Conservation (phyloP, 2,797 vertebrate genomes). For the Cyprinella venusta region DNA sequence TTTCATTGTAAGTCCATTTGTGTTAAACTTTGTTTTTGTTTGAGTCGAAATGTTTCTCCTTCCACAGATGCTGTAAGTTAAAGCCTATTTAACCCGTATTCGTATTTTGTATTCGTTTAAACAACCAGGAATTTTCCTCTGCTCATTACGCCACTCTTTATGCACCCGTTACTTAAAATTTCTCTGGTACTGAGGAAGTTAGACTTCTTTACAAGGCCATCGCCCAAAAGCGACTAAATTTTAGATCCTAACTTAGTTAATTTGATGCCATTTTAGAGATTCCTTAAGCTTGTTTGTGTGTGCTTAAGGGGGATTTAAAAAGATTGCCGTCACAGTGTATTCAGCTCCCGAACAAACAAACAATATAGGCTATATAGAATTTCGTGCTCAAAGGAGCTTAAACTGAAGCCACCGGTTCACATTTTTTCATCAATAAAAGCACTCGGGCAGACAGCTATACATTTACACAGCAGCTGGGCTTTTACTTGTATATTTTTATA, state of each 20-base stretch:
- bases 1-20: not conserved
- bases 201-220: not conserved
- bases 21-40: not conserved
- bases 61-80: not conserved
- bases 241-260: not conserved
- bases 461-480: not conserved
- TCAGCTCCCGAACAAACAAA: not conserved
- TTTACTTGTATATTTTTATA: constrained; percentile 11
- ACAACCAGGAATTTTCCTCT: not conserved
- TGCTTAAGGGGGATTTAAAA: not conserved
- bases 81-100: not conserved
- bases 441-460: not conserved
- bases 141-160: not conserved
- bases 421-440: not conserved
- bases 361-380: constrained; percentile 3
- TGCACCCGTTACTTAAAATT: too few relatives aligned
- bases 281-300: not conserved
- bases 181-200: not conserved
- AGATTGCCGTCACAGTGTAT: not conserved
- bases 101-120: not conserved
- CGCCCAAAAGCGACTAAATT: not conserved
- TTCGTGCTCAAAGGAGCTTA: not conserved
- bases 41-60: not conserved
- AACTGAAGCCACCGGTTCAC: not conserved
- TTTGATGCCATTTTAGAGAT: too few relatives aligned